Evolutionary conservation across 2,797 vertebrate genomes (phyloP), one percentile per base, ranked within the genome.

Genomic region (Salarias fasciatus): DNA sequence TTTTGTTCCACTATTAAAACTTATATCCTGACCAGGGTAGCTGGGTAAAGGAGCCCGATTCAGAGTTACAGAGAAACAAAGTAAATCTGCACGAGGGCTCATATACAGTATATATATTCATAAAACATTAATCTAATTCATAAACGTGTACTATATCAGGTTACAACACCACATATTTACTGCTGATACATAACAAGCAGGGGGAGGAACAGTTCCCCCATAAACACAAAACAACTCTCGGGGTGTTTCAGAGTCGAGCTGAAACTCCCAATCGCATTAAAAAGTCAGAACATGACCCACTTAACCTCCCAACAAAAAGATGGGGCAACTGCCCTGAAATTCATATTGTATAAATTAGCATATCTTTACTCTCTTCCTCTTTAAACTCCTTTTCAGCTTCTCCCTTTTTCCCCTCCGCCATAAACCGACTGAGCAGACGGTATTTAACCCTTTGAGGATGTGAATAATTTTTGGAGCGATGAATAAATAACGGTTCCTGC

Each of bases 271-370:
- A 61, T 36, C 40, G 18, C 75, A 82, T 80, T 83, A 69, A 75
- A 63, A 72, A 84, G 63, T 86, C 70, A 53, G 41, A 8, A 60
- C 66, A 70, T 84, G 83, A 84, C 89, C 85, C 74, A 89, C 49
- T 88, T 90, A 88, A 85, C 86, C 82, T 72, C 72, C 61, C 56
- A 54, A 64, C 57, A 78, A 66, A 74, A 77, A 72, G 53, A 73
- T n/a, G 58, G 76, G 46, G 35, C 35, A 77, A 59, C 62, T 58
- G 50, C 41, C 57, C 65, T 63, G 55, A 76, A 78, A 82, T 83
- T 72, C 78, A 79, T 61, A 47, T 18, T 40, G 81, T 49, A 88
- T 80, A 79, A 40, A 89, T 90, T 84, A 75, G 14, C 83, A 85
- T 85, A 66, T 63, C 59, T 76, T 62, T 74, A 35, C 64, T 53